Conservation (phyloP, 2,797 vertebrate species). For the Picus viridis region DNA sequence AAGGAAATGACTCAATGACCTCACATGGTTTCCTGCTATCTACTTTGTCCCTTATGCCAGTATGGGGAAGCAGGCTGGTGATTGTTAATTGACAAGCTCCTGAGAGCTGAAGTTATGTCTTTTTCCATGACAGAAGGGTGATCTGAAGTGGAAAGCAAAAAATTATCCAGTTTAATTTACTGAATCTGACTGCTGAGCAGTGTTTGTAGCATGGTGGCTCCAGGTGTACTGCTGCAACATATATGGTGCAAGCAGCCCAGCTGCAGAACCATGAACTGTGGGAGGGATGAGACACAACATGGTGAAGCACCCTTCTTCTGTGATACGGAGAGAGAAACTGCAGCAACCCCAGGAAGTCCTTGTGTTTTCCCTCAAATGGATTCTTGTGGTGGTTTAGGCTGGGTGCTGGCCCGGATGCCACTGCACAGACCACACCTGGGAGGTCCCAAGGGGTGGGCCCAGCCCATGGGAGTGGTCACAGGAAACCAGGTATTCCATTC, state of each 20-base stretch:
- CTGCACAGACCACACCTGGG: no score
- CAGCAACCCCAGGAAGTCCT: neutral
- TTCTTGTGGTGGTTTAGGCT: no score
- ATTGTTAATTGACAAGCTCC: neutral
- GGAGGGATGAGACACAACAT: neutral
- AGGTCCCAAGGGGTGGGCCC: no score
- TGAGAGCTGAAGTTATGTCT: neutral
- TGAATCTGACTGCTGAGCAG: neutral
- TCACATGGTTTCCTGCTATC: neutral
- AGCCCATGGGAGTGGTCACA: no score
- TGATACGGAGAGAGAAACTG: neutral
- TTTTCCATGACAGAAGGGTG: neutral
- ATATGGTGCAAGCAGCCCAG: neutral
- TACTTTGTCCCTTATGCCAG: neutral
- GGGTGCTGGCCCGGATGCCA: no score
- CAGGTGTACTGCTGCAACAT: neutral
- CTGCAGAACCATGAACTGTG: neutral
- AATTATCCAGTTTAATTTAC: neutral
- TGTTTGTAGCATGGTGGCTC: neutral
- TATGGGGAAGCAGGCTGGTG: neutral
- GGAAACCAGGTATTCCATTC: no score
- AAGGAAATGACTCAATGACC: neutral
- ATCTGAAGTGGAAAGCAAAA: neutral
- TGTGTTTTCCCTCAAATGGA: no score
- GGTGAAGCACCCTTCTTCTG: neutral